phyloP scores from a whole-genome alignment of 2,113 vertebrate genomes.

The Psephotus haematonotus region DNA sequence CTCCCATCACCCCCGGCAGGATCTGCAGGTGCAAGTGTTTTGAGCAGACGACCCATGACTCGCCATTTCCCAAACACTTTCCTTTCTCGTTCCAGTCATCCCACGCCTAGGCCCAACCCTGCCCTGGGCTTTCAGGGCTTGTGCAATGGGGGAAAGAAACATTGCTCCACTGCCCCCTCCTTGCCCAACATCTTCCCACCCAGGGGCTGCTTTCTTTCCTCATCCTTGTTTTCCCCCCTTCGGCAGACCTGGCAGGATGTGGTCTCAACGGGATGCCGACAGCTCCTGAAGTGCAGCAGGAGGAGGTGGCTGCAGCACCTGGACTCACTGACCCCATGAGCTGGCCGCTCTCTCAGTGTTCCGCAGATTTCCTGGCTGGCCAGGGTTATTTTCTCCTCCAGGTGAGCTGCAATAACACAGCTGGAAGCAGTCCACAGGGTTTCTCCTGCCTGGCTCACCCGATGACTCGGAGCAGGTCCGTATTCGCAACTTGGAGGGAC shows the following conservation, averaged over 20 bases:
- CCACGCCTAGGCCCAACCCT: not conserved
- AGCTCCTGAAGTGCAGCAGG: not conserved
- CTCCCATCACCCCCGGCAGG: not conserved
- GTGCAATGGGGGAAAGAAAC: not conserved
- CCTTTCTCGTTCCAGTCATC: not conserved
- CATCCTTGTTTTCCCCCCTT: not conserved
- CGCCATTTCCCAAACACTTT: not conserved
- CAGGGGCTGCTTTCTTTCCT: fast-evolving
- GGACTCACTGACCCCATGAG: fast-evolving
- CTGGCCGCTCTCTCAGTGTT: fast-evolving
- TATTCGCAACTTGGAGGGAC: fast-evolving
- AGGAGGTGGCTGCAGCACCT: not conserved
- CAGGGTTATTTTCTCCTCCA: not conserved
- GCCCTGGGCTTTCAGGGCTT: not conserved
- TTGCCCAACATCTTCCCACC: not conserved
- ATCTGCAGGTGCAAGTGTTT: not conserved
- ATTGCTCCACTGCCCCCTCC: not conserved
- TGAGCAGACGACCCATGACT: not conserved
- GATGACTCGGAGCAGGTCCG: not conserved
- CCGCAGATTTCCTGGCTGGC: not conserved
- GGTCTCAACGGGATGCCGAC: not conserved
- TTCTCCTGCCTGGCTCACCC: not conserved
- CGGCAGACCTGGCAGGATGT: not conserved
- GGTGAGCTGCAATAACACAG: not conserved
- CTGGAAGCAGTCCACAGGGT: not conserved